Conservation (phyloP, 2,797 vertebrate genomes). For the Crocidura indochinensis region DNA sequence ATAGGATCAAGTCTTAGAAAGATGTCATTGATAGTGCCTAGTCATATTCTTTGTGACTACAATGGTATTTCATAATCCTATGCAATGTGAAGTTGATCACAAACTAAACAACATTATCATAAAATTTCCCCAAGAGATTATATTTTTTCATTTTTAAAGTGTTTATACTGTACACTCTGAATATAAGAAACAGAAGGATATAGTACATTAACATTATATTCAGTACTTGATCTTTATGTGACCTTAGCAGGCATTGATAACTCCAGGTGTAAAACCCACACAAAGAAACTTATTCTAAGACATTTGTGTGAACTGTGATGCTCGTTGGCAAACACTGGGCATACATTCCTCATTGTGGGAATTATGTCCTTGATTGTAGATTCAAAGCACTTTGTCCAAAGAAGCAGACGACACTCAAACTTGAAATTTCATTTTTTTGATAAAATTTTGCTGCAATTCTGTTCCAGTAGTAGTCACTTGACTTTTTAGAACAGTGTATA, state of each 20-base stretch:
- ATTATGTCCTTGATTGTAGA: not conserved
- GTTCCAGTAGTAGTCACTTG: slow-evolving; percentile 39
- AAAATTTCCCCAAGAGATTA: not conserved
- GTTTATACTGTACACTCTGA: not conserved
- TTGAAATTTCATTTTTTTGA: not conserved
- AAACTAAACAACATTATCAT: not conserved
- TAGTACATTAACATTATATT: slow-evolving; percentile 27
- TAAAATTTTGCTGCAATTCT: not conserved
- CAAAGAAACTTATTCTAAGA: not conserved
- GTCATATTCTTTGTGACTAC: not conserved
- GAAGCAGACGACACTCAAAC: not conserved
- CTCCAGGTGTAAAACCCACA: not conserved
- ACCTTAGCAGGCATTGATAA: not conserved
- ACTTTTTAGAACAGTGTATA: not conserved
- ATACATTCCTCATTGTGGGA: not conserved
- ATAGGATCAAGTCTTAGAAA: not conserved
- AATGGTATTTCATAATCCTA: not conserved
- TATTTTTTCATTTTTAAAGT: slow-evolving; percentile 45
- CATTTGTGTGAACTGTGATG: not conserved
- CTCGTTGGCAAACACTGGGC: slow-evolving; percentile 15
- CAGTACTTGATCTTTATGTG: slow-evolving; percentile 20
- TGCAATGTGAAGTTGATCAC: not conserved
- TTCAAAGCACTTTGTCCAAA: slow-evolving; percentile 57
- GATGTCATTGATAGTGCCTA: not conserved
- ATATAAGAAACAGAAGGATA: slow-evolving; percentile 17